phyloP scores from a whole-genome alignment of 1,140 invertebrate species.

The Drosophila gunungcola region DNA sequence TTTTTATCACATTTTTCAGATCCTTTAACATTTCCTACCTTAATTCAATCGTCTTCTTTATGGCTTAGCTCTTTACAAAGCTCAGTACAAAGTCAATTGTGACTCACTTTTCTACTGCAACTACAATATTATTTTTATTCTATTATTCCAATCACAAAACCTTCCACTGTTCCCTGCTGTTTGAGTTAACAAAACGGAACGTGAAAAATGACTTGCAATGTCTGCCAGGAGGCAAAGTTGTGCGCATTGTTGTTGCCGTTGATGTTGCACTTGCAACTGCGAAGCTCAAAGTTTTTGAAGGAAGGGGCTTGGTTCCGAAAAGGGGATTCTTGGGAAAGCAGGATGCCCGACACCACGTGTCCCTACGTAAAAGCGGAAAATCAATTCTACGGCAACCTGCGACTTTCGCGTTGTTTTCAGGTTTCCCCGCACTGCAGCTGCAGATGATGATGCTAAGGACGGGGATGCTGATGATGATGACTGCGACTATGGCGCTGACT shows the following conservation, averaged over 20 bases:
- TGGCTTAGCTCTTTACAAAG: neutral
- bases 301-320: neutral
- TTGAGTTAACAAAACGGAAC: constrained; percentile 19
- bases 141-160: constrained; percentile 18
- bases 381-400: constrained; percentile 44
- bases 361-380: constrained; percentile 53
- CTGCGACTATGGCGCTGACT: constrained; percentile 8
- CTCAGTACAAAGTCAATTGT: neutral
- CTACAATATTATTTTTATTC: constrained; percentile 11
- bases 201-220: constrained; percentile 48
- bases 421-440: constrained; percentile 22
- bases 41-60: neutral
- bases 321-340: neutral
- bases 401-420: constrained; percentile 33
- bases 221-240: constrained; percentile 46
- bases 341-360: constrained; percentile 7
- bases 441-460: constrained; percentile 24
- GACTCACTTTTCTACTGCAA: neutral
- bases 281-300: constrained; percentile 17
- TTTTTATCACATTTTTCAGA: no score
- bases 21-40: no score
- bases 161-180: constrained; percentile 13
- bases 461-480: constrained; percentile 44
- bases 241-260: constrained; percentile 44
- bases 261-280: constrained; percentile 54